These are phyloP conservation scores for Bothrops jararaca DNA, from an alignment of 2,113 vertebrate genomes.

Conservation along the genomic window DNA sequence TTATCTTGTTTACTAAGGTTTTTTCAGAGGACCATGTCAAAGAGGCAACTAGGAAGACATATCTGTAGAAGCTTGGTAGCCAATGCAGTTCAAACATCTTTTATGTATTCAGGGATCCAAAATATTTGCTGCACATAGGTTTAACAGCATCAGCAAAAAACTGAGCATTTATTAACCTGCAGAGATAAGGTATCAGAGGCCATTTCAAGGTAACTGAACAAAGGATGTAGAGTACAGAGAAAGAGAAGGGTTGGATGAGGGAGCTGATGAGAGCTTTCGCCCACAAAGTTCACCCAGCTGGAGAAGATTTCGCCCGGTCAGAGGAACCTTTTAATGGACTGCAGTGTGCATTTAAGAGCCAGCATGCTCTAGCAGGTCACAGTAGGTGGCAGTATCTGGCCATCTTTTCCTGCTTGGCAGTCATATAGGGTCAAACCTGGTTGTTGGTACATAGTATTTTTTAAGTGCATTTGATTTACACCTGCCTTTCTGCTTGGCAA, in stretches of 20 bases:
- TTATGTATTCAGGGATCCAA: neutral
- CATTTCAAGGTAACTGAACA: accelerated
- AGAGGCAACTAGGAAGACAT: neutral
- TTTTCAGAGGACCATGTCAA: neutral
- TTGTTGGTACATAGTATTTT: neutral
- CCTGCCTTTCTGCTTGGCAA: neutral
- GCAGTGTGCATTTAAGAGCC: neutral
- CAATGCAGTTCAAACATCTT: conserved; percentile 1
- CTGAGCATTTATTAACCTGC: neutral
- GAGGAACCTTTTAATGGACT: neutral
- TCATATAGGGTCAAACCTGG: neutral
- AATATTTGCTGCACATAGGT: neutral
- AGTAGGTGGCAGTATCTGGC: neutral
- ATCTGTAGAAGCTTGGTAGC: neutral
- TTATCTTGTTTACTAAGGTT: neutral
- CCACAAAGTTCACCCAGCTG: neutral
- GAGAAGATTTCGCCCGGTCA: neutral
- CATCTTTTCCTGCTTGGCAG: neutral
- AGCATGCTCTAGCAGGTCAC: conserved; percentile 22
- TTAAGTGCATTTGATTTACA: neutral
- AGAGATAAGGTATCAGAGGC: accelerated
- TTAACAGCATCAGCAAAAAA: neutral
- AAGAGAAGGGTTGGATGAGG: accelerated
- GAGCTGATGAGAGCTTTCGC: neutral
- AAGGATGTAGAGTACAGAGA: neutral